Evolutionary conservation across 2,113 vertebrate species (phyloP).

Genomic region (Diphyllodes magnificus): DNA sequence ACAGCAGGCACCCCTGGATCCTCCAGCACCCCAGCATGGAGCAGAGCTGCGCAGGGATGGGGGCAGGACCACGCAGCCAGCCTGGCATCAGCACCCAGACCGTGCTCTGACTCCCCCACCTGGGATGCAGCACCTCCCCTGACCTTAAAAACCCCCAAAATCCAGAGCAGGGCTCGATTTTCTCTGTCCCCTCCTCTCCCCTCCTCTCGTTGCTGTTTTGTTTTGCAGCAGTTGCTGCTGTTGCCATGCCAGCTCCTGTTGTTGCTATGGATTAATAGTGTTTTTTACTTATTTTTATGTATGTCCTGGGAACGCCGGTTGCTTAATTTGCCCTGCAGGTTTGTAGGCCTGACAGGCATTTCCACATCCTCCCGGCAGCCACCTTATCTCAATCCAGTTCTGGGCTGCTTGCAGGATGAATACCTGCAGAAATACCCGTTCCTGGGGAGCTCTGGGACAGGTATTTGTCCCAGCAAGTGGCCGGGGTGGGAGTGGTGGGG

Average conservation of each 20-base stretch:
- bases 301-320: slow-evolving; percentile 39
- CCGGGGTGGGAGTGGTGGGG: background rate
- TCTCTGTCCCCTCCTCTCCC: background rate
- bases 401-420: slow-evolving; percentile 8
- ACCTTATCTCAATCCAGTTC: slow-evolving; percentile 4
- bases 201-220: slow-evolving; percentile 7
- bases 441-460: background rate
- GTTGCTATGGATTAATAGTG: slow-evolving; percentile 63
- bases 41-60: rapidly evolving
- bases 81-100: background rate
- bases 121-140: background rate
- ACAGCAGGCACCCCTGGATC: background rate
- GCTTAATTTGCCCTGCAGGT: slow-evolving; percentile 46
- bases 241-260: slow-evolving; percentile 47
- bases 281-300: slow-evolving; percentile 58
- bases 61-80: background rate
- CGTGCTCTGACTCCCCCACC: rapidly evolving
- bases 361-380: background rate
- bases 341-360: background rate
- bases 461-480: background rate
- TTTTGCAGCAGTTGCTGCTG: slow-evolving; percentile 50
- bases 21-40: background rate
- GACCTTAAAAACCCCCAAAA: background rate
- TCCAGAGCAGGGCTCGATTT: background rate
- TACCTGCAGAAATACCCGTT: slow-evolving; percentile 14